Base-by-base conservation (phyloP, 2,888 invertebrate genomes). In the Eupithecia vulgata region DNA sequence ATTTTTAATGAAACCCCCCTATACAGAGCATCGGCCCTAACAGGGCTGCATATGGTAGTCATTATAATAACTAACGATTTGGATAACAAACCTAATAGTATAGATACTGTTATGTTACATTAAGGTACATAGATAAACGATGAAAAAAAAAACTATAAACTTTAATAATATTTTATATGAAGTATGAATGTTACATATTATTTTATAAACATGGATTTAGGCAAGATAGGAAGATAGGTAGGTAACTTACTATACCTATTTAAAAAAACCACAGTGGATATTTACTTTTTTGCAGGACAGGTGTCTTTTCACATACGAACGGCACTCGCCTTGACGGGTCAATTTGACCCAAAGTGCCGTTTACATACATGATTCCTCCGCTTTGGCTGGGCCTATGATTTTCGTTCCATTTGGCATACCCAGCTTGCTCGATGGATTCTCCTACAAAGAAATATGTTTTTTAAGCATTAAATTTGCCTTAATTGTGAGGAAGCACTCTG, bases 291-390 rank as follows among this genome's bases (percentile, higher is more conserved):
- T 6, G 15, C 6, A 13, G 61, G 15, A 30, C 15, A 30, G 70
- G 57, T 48, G 37, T 42, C 37, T 67, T 70, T 35, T 73, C 70
- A 34, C 73, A 73, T 30, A 70, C 52, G 17, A 70, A 73, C 5
- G 70, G 70, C 1, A 73, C 40, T 42, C 13, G n/a, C 2, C 40
- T 70, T 5, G 67, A 42, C 42, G 52, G 67, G 52, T 52, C 21
- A 17, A 73, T 30, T 34, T 67, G 52, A 35, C 67, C 70, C 1
- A 73, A 42, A 4, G 42, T 12, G 1, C 73, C 73, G 21, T 7
- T 67, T 7, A 52, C 1, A 62, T 70, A 67, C 73, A 70, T 73
- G 40, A 62, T 70, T 1, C 73, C 73, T 30, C 67, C 69, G 34
- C 40, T 37, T 1, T 64, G 62, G 52, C 57, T 73, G 42, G 67